A percentile compares a stretch with the other conserved stretches of the same genome.
phyloP scores from a whole-genome alignment of 35 echinoderm and acorn worm genomes.

The Strongylocentrotus purpuratus region DNA sequence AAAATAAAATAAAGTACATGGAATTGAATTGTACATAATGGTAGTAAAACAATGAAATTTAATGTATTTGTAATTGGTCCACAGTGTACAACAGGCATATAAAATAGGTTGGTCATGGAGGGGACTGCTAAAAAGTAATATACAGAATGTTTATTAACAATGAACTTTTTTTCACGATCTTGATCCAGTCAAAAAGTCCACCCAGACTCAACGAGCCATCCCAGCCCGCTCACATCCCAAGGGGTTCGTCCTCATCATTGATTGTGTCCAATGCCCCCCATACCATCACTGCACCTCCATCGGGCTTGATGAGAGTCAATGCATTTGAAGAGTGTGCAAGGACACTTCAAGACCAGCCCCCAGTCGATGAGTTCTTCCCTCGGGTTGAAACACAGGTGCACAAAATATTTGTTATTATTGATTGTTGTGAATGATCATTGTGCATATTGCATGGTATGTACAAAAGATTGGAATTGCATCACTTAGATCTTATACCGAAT shows the following conservation, averaged over 20 bases:
- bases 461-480: no score
- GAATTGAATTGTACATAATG: no score
- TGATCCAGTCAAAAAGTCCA: background rate
- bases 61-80: no score
- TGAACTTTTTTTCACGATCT: background rate
- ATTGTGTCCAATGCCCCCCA: background rate
- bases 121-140: no score
- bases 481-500: no score
- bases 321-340: background rate
- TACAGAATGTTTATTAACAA: background rate
- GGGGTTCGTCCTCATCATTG: background rate
- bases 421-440: no score
- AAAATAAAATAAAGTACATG: no score
- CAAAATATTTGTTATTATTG: background rate
- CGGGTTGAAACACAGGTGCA: slow-evolving; percentile 16
- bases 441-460: no score
- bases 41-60: no score
- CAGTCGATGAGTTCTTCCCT: slow-evolving; percentile 17
- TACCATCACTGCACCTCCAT: background rate
- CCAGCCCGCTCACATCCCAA: background rate
- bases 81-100: no score
- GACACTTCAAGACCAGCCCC: background rate
- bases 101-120: no score
- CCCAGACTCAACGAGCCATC: background rate
- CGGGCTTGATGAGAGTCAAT: background rate